phyloP scores from a whole-genome alignment of 2,797 vertebrate species.

The Clamator glandarius region DNA sequence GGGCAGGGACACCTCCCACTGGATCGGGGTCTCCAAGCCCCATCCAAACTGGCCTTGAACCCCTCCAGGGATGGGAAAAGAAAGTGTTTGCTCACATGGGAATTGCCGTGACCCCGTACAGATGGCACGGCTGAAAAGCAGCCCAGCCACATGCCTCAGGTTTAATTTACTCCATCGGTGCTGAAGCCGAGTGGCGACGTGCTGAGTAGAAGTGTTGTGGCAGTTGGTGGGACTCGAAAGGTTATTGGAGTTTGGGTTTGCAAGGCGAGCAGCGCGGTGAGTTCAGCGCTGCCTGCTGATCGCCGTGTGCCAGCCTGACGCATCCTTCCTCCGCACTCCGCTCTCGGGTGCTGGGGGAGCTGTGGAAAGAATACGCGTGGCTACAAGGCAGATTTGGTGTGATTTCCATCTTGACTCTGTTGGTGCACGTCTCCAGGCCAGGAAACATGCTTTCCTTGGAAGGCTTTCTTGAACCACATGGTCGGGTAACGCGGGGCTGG shows the following conservation, averaged over 20 bases:
- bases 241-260: neutral
- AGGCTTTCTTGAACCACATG: neutral
- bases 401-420: neutral
- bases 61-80: neutral
- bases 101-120: neutral
- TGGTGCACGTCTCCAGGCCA: neutral
- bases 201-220: rapidly evolving
- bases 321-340: neutral
- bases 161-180: neutral
- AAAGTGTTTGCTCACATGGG: neutral
- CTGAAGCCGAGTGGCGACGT: rapidly evolving
- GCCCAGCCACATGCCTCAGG: neutral
- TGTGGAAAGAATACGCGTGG: neutral
- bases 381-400: neutral
- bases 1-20: no score
- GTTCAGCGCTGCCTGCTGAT: neutral
- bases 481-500: neutral
- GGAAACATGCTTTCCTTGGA: neutral
- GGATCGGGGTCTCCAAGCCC: no score
- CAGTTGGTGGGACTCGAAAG: neutral
- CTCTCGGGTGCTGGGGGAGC: neutral
- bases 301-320: neutral
- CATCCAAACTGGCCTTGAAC: no score
- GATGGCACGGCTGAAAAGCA: neutral
- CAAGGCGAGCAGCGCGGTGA: rapidly evolving